Evolutionary conservation across 2,113 vertebrate species (phyloP).

Genomic region (Anarrhichthys ocellatus): DNA sequence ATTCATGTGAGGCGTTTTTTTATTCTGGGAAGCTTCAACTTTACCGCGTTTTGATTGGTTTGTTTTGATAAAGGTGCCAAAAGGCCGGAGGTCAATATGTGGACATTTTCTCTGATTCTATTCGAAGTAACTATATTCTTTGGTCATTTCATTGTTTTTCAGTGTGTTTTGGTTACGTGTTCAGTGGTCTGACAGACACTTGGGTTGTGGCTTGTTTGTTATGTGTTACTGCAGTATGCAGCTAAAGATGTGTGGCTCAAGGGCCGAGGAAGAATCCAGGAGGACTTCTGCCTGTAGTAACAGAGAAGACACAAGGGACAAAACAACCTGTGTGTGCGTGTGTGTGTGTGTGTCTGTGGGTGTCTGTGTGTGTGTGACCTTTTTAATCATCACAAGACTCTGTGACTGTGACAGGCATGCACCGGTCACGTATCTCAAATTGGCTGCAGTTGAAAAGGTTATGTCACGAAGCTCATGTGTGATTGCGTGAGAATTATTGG

Average conservation of each 20-base stretch:
- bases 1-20: neutral
- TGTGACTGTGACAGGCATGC: neutral
- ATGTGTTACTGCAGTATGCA: neutral
- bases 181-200: no score
- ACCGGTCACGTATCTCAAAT: conserved; percentile 1
- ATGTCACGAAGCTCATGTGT: neutral
- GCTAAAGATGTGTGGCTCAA: conserved; percentile 6
- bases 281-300: neutral
- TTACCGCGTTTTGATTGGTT: neutral
- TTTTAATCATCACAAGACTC: conserved; percentile 8
- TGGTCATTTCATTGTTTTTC: neutral
- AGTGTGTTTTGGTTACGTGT: neutral
- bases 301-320: neutral
- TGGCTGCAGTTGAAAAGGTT: neutral
- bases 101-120: no score
- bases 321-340: neutral
- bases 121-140: neutral
- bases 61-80: neutral
- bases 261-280: conserved; percentile 15
- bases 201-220: neutral
- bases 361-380: neutral
- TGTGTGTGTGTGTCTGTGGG: neutral
- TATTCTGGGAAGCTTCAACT: no score
- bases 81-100: neutral
- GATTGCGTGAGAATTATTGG: neutral